Base-by-base conservation (phyloP, 2,888 invertebrate genomes). In the Syritta pipiens region DNA sequence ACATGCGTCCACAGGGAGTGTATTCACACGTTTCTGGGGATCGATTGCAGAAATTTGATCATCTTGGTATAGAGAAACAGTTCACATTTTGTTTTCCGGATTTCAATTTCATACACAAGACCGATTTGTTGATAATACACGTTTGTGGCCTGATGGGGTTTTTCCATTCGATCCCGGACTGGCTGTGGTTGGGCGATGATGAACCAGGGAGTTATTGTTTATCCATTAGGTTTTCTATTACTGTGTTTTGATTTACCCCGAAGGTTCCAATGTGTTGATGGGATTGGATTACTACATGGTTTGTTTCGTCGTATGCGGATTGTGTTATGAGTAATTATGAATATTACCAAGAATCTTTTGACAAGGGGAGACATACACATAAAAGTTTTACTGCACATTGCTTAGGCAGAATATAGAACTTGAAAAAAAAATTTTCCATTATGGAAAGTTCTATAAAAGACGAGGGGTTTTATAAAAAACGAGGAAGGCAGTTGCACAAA, bases 21-120 rank as follows among this genome's bases (percentile, higher is more conserved):
- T 20, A 40, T 46, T 30, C 17, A 35, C 14, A 26, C n/a, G 53
- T 37, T 53, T 32, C 17, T 26, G 12, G 6, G 30, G 40, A 68
- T 68, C 49, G 68, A 68, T 60, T 60, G 49, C 51, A 51, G 69
- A 51, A 59, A 51, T 51, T 60, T 44, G 49, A 60, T 51, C 57
- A 14, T 4, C 14, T 37, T 19, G 28, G 3, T 19, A n/a, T 4
- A 4, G 46, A 19, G 26, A 6, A 20, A 19, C 32, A n/a, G 10
- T 30, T 10, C 51, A 40, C 68, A 26, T 32, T 69, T 17, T 51
- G 42, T 59, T 69, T 69, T 51, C 59, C 68, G 68, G 68, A 69
- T 59, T 69, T 44, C 12, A 59, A 28, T 68, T 68, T 40, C 57
- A 49, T 24, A 40, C 48, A 40, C 30, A 20, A 55, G 48, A 37